Conservation (phyloP, 2,888 invertebrate genomes). For the Campopleginae sp. region DNA sequence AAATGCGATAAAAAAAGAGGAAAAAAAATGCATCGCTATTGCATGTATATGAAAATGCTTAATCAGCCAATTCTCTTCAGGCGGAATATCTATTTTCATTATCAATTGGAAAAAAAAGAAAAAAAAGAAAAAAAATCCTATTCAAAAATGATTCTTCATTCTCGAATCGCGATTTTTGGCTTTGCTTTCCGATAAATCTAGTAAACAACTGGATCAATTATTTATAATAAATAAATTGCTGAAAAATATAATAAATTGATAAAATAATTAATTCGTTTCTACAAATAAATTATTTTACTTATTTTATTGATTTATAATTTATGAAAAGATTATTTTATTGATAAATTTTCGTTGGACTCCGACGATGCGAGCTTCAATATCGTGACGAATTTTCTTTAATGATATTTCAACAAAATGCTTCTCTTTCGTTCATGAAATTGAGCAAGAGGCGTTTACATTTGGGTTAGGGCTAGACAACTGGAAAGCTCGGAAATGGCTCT, state of each 20-base stretch:
- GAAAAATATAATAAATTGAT: no score
- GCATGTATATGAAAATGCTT: not conserved
- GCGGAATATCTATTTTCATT: not conserved
- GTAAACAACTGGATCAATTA: no score
- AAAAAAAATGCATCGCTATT: not conserved
- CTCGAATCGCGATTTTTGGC: no score
- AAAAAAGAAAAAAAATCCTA: not conserved
- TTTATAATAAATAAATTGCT: no score
- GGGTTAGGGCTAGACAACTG: not conserved
- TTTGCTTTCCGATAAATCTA: no score
- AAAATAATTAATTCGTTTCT: no score
- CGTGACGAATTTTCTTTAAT: slow-evolving; percentile 4
- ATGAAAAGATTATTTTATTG: no score
- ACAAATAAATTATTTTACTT: no score
- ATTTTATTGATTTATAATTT: no score
- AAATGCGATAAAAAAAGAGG: not conserved
- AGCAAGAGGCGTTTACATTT: slow-evolving; percentile 24
- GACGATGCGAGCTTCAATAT: no score
- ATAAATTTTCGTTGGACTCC: no score
- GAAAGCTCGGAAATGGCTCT: slow-evolving; percentile 60
- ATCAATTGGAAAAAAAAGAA: not conserved
- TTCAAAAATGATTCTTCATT: not conserved
- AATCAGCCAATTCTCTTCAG: not conserved
- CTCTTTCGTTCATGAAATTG: slow-evolving; percentile 24
- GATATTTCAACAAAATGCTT: slow-evolving; percentile 40